Base-by-base conservation (phyloP, 2,888 invertebrate species). In the Iselma pallidipennis region DNA sequence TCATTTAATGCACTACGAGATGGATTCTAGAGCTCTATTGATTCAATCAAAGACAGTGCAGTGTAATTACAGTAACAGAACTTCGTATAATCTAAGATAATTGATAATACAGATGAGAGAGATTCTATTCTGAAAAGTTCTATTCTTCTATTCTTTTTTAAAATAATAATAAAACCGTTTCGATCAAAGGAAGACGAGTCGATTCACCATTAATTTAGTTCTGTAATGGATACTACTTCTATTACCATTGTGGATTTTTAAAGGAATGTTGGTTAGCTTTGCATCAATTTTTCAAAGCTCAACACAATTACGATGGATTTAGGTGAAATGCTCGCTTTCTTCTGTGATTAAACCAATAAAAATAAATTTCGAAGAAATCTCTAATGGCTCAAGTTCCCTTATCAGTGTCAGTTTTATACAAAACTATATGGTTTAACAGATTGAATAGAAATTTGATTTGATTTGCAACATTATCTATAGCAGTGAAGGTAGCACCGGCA, bases 391-490 rank as follows among this genome's bases (percentile, higher is more conserved):
- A n/a, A n/a, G n/a, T n/a, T n/a, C n/a, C n/a, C n/a, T n/a, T n/a
- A n/a, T n/a, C n/a, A n/a, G n/a, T n/a, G n/a, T n/a, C n/a, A n/a
- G n/a, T n/a, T n/a, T n/a, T n/a, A n/a, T n/a, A n/a, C n/a, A n/a
- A n/a, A n/a, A n/a, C n/a, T n/a, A n/a, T n/a, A n/a, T n/a, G n/a
- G n/a, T n/a, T n/a, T n/a, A n/a, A n/a, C n/a, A 49, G 49, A 33
- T 53, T 56, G 49, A 56, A 54, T 49, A 23, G 50, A 23, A 56
- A 55, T 33, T 29, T 29, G 25, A 51, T 29, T 29, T 29, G n/a
- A 56, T 25, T 57, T 26, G 33, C 64, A 61, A 61, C 60, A 57
- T 57, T 55, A 45, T 54, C 50, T 59, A 50, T 48, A 50, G 53
- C 53, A 59, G 57, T 56, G 9, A 21, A 2, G 23, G 42, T 14